phyloP scores from a whole-genome alignment of 1,140 invertebrate genomes.

The Drosophila malerkotliana region DNA sequence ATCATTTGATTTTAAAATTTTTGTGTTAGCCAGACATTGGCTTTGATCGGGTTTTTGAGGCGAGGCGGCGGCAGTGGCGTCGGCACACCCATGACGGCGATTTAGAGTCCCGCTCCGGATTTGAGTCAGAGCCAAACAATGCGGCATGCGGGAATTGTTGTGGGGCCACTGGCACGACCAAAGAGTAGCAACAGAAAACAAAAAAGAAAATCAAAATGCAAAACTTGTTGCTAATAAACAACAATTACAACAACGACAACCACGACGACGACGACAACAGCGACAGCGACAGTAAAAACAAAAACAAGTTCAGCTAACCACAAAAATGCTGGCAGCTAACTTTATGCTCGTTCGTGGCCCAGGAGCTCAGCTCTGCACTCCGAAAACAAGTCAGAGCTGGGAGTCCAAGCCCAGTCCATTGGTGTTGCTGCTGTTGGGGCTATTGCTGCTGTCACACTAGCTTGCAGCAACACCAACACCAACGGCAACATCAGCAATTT shows the following conservation, averaged over 20 bases:
- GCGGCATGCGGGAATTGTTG: constrained; percentile 51
- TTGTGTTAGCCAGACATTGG: constrained; percentile 47
- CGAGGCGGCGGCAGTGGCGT: neutral
- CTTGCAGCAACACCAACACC: constrained; percentile 18
- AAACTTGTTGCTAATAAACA: constrained; percentile 76
- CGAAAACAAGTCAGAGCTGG: constrained; percentile 32
- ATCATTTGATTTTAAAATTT: constrained; percentile 52
- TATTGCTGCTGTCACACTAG: constrained; percentile 41
- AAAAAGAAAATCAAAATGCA: constrained; percentile 66
- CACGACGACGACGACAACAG: neutral
- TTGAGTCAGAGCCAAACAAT: constrained; percentile 68
- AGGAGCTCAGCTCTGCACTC: constrained; percentile 27
- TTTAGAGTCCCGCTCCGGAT: constrained; percentile 38
- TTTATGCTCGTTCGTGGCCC: constrained; percentile 42
- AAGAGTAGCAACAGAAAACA: constrained; percentile 24
- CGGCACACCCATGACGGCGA: constrained; percentile 36
- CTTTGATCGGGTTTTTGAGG: constrained; percentile 29
- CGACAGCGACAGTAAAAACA: constrained; percentile 14
- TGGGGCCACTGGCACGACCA: constrained; percentile 32
- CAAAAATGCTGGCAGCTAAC: constrained; percentile 61
- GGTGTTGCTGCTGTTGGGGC: constrained; percentile 13
- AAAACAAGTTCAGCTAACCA: constrained; percentile 53
- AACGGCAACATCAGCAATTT: constrained; percentile 33
- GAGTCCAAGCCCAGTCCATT: neutral
- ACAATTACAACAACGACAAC: constrained; percentile 37